Evolutionary conservation across 2,888 invertebrate genomes (phyloP), one percentile per base, ranked within the genome.

Genomic region (Hydropsyche betteni): DNA sequence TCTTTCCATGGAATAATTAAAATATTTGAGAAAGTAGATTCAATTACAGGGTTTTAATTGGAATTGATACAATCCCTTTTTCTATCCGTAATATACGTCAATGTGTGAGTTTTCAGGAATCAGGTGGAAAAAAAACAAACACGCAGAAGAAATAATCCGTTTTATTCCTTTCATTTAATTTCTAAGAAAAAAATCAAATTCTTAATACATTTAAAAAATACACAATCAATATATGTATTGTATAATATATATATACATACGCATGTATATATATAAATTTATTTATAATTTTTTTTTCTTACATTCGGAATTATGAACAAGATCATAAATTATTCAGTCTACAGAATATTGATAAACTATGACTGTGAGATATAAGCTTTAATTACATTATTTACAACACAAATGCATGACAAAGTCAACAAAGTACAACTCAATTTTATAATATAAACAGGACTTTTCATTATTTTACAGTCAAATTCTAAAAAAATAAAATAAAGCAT

Each of bases 341-440:
- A 79, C 79, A 77, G 78, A 75, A 78, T 77, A 77, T 73, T 72
- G 77, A 79, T 76, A 76, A 76, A 78, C 79, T 79, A 79, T 77
- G 78, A 79, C 78, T 79, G 79, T 68, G 76, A 74, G 74, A 76
- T 76, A 68, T 51, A 79, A 78, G 78, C 78, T 75, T 77, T 77
- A 78, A 77, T 79, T 79, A 79, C 77, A 78, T 51, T 77, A 79
- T 79, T 75, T 78, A 79, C 78, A 79, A 78, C 77, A 78, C 78
- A 78, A 79, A 79, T 78, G 79, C 79, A 69, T 76, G 76, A 78
- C 75, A 77, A 74, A 74, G 75, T 75, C 74, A 75, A 75, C 75
- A 78, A 71, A 68, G 73, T 76, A 74, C 53, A 70, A 77, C 70
- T 72, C 44, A 73, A 74, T 74, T 53, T 53, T 69, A 44, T 69